Base-by-base conservation (phyloP, 1,140 invertebrate species). In the Caenorhabditis briggsae region DNA sequence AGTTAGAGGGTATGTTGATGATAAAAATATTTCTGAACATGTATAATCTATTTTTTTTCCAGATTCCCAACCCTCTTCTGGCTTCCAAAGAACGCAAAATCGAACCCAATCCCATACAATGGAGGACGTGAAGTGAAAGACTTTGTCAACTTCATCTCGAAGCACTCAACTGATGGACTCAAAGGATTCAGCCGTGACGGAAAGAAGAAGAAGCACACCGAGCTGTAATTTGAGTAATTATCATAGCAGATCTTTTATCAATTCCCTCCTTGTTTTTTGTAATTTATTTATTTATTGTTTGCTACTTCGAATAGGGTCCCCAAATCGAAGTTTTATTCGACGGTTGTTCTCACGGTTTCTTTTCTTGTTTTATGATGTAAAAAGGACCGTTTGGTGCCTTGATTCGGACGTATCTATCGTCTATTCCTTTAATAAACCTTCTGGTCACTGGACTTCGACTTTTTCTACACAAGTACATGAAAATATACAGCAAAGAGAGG, bases 11-110 rank as follows among this genome's bases (percentile, higher is more conserved):
- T 94, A 89, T 90, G 93, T 91, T 33, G 3, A 48, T 16, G 6
- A 11, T 18, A 70, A 20, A 18, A 5, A 46, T 46, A n/a, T n/a
- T 16, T 46, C 43, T 20, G 25, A 25, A n/a, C 11, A 5, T 59
- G 18, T 8, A 20, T 78, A 85, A 43, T 74, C 33, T 20, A 23
- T n/a, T 58, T 11, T n/a, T 84, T 92, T 86, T n/a, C n/a, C 87
- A 94, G 98, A 25, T 99, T 98, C 95, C 98, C 98, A 53, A 99
- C 98, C 2, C 94, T 99, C 48, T 99, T 95, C 94, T 99, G 97
- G 96, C 94, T 95, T 82, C 95, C 97, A 5, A 98, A 96, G 92
- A 95, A 96, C 90, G 93, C 93, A 23, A 96, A 96, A 92, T 93
- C 94, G 90, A 95, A 93, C 89, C 97, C 98, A 33, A 94, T 96